These are phyloP conservation scores for Malachius bipustulatus DNA, from an alignment of 2,888 invertebrate genomes.

Conservation along the genomic window DNA sequence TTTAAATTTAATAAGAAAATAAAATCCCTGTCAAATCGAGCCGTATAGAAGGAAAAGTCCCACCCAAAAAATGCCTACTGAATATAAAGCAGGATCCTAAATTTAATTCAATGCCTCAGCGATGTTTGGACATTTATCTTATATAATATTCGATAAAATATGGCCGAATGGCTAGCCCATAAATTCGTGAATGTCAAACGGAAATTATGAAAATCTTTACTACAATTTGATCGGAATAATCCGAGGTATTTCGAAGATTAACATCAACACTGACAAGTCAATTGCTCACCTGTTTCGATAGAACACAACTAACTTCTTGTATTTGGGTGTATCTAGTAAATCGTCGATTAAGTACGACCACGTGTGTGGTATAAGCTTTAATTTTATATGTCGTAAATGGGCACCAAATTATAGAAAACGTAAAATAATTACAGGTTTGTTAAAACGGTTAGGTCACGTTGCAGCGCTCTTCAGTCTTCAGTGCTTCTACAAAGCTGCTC, in stretches of 20 bases:
- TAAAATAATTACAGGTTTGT: slow-evolving; percentile 1
- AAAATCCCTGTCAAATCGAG: not conserved
- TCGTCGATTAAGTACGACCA: not conserved
- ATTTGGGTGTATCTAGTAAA: not conserved
- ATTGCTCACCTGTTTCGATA: not conserved
- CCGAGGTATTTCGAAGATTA: not conserved
- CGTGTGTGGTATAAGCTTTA: slow-evolving; percentile 2
- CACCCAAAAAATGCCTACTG: slow-evolving; percentile 1
- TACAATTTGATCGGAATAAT: not conserved
- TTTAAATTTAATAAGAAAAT: slow-evolving; percentile 2
- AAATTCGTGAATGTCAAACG: slow-evolving; percentile 1
- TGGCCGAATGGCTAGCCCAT: not conserved
- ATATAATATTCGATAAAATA: slow-evolving; percentile 2
- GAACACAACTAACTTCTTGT: not conserved
- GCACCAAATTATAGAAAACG: not conserved
- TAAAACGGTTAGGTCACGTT: no score
- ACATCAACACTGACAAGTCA: slow-evolving; percentile 1
- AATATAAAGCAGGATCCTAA: slow-evolving; percentile 3
- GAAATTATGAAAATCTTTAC: slow-evolving; percentile 1
- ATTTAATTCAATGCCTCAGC: slow-evolving; percentile 3
- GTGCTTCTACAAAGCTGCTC: no score
- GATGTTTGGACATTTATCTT: slow-evolving; percentile 3
- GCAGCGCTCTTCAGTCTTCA: no score
- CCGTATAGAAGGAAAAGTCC: not conserved
- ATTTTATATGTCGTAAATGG: not conserved